Evolutionary conservation across 2,888 invertebrate species (phyloP), one percentile per base, ranked within the genome.

Genomic region (Diarsia rubi): DNA sequence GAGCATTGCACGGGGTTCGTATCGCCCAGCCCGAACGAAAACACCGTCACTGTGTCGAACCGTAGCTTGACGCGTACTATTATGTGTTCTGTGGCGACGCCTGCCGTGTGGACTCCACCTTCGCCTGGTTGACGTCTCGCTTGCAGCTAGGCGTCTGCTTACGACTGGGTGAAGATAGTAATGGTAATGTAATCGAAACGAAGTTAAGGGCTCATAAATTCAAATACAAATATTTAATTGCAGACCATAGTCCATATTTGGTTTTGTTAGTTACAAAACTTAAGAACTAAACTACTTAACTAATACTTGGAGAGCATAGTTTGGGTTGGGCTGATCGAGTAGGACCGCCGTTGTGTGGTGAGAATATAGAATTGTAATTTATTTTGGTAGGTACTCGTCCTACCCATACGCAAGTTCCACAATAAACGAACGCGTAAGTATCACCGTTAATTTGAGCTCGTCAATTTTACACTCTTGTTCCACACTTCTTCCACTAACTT

Each of bases 401-500:
- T 19, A 42, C 8, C 14, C 8, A n/a, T 16, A 42, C 8, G 12
- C n/a, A 42, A 62, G 8, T n/a, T 62, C 1, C 14, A n/a, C n/a
- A 42, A 0, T 2, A 37, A 37, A 12, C 37, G 6, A 37, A 60
- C 21, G 11, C n/a, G 37, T 37, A 6, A 21, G 12, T 12, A 37
- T 14, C n/a, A n/a, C 16, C 42, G 16, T 62, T 52, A 19, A 71
- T 11, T 37, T 60, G 60, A 68, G 47, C 84, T 70, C 42, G 91
- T 91, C n/a, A 92, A 71, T 5, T 76, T 3, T 49, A 93, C 21
- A 74, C 93, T 94, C 65, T 91, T 89, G 78, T 98, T 97, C 99
- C 99, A 99, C 60, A 99, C 94, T 89, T 98, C 97, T 82, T 97
- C 97, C 5, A 98, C 98, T 71, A 98, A 97, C 0, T 97, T 97